Evolutionary conservation across 2,888 invertebrate genomes (phyloP).

Genomic region (Synanthedon vespiformis): DNA sequence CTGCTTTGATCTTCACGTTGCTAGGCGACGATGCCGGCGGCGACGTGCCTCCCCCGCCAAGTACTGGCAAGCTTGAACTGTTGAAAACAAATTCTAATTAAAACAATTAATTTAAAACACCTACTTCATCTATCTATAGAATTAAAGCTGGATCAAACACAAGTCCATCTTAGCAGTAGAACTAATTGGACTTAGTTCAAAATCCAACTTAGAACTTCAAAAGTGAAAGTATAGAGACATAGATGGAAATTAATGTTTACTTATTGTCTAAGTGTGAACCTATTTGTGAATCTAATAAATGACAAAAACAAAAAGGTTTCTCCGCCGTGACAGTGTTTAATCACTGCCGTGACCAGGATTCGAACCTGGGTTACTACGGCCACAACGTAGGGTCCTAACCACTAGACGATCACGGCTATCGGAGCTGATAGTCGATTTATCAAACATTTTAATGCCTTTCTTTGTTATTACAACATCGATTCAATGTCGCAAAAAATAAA

Average conservation of each 20-base stretch:
- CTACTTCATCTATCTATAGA: no score
- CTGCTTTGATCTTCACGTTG: slow-evolving; percentile 92
- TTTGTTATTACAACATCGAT: neutral
- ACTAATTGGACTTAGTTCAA: no score
- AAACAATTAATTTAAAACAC: neutral
- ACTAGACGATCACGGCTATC: slow-evolving; percentile 79
- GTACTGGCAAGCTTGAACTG: slow-evolving; percentile 79
- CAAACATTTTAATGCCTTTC: neutral
- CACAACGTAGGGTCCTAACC: slow-evolving; percentile 80
- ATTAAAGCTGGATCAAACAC: no score
- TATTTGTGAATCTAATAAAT: neutral
- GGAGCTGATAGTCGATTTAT: slow-evolving; percentile 21
- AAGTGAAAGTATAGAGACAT: no score
- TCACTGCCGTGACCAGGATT: slow-evolving; percentile 75
- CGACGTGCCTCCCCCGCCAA: slow-evolving; percentile 76
- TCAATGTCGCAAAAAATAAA: neutral
- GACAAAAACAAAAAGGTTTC: slow-evolving; percentile 3
- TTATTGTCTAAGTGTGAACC: no score
- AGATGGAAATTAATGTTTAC: no score
- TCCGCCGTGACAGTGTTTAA: slow-evolving; percentile 3
- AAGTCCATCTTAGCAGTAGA: no score
- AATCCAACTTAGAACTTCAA: no score
- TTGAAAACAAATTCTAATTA: slow-evolving; percentile 7
- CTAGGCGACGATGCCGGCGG: slow-evolving; percentile 84
- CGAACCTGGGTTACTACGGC: slow-evolving; percentile 84